Base-by-base conservation (phyloP, 2,888 invertebrate genomes). In the Cataglyphis albicans region DNA sequence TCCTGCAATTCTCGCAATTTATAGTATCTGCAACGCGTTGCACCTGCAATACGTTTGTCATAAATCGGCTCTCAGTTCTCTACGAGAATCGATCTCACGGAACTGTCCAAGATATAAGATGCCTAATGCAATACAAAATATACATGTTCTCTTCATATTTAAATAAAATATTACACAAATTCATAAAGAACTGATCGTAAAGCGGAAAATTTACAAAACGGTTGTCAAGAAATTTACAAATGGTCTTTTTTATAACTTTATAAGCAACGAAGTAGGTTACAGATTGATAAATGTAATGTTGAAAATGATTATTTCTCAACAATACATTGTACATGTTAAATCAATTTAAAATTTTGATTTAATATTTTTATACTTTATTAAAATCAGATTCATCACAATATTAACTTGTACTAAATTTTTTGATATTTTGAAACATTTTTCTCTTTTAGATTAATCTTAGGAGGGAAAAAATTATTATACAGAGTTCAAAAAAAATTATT, bases 11-110 rank as follows among this genome's bases (percentile, higher is more conserved):
- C 78, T 80, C 78, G 35, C 72, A 80, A 80, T 80, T 80, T 80
- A 80, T 80, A 80, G 78, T 72, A 80, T 80, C 78, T 44, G 78
- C 72, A 80, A 55, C 78, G 72, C 72, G 32, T 76, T 82, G 44
- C 65, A 57, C 57, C 76, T 76, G 81, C 81, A 76, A 65, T 65
- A 59, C 41, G 57, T 76, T 82, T 57, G 48, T 65, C 76, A 76
- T 82, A 82, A 76, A 76, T 76, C 81, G 81, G 21, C 44, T 52
- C 52, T n/a, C 32, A 12, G 12, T 72, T 44, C 59, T 35, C 59
- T 72, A 21, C 10, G 32, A 63, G 32, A 63, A 73, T 73, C 81
- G 35, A 44, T 57, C 41, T 48, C 18, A 18, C 52, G 5, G 12
- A 38, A 6, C 35, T 32, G 48, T 59, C 65, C 29, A 65, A 57